Percentiles rank a stretch among this genome's conserved stretches.
phyloP scores from a whole-genome alignment of 2,113 vertebrate genomes.

The Gymnogyps californianus region DNA sequence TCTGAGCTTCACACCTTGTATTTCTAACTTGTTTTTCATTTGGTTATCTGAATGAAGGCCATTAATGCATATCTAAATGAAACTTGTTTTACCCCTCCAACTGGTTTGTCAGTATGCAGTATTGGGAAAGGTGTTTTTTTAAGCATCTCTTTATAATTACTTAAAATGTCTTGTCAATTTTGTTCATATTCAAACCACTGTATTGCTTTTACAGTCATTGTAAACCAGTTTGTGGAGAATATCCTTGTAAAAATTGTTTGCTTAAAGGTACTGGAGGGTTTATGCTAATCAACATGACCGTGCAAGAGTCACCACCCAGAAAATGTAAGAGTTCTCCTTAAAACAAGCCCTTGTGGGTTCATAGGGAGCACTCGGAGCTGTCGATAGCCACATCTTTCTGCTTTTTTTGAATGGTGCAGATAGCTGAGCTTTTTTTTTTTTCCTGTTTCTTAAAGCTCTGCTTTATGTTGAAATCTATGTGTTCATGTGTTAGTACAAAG shows the following conservation, averaged over 20 bases:
- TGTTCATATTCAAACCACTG: background rate
- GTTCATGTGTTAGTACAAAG: background rate
- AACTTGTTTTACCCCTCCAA: background rate
- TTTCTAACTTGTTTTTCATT: background rate
- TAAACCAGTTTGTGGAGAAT: background rate
- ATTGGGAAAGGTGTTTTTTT: background rate
- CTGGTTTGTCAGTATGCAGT: background rate
- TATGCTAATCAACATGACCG: background rate
- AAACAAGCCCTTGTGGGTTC: background rate
- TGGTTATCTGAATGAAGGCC: background rate
- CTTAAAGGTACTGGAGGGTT: background rate
- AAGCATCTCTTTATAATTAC: background rate
- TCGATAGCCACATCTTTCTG: background rate
- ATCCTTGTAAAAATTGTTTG: background rate
- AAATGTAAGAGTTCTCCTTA: background rate
- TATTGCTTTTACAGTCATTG: background rate
- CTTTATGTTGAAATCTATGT: background rate
- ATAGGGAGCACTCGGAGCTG: background rate
- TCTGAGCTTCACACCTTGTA: background rate
- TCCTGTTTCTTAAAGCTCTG: background rate
- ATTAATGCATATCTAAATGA: background rate
- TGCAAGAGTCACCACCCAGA: background rate
- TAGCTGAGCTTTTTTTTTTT: background rate
- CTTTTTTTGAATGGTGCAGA: background rate
- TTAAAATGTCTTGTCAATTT: background rate